Evolutionary conservation across 1,140 invertebrate species (phyloP), one percentile per base, ranked within the genome.

Genomic region (Neodiprion virginianus): DNA sequence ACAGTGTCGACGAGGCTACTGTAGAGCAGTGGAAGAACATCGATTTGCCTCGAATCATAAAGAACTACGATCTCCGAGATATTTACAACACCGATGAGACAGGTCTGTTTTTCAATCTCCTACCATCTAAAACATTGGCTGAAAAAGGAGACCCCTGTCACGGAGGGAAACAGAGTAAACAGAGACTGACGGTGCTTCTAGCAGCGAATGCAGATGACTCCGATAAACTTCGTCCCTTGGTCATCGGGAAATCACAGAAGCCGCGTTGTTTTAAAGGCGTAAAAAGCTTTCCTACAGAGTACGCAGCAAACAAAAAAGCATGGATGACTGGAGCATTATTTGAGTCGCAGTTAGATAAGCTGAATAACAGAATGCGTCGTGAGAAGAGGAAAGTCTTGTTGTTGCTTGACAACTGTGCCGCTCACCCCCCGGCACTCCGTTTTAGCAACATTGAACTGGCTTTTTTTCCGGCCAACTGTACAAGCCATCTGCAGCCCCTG

Each of bases 331-430:
- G 75, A 65, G 78, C 84, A 76, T 75, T 85, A 71, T 88, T 87
- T 79, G 77, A 83, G 81, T 75, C 79, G 72, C 83, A 80, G 80
- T 75, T 88, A 21, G 72, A 77, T 74, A 81, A 82, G 48, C 66
- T 87, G 40, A 80, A 86, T 78, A 79, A 78, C 23, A 75, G 81
- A 73, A 82, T 85, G 78, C 71, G 74, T 67, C 80, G 48, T 48
- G 69, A 84, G 75, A 86, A 85, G 77, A 72, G 86, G 75, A 87
- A 89, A 80, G 88, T 88, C 73, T 73, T 89, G 9, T 74, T 90
- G 48, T 84, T 90, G 74, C 79, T 90, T 69, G 87, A 90, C 76
- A 90, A 90, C 77, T 89, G 85, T 79, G 75, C 85, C 69, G 82
- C 87, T 69, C 88, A 90, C 78, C 74, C 75, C 67, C 69, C 61